Percentiles rank a stretch among this genome's conserved stretches.
Evolutionary conservation across 2,888 invertebrate species (phyloP).

Genomic region (Tupiocoris notatus): DNA sequence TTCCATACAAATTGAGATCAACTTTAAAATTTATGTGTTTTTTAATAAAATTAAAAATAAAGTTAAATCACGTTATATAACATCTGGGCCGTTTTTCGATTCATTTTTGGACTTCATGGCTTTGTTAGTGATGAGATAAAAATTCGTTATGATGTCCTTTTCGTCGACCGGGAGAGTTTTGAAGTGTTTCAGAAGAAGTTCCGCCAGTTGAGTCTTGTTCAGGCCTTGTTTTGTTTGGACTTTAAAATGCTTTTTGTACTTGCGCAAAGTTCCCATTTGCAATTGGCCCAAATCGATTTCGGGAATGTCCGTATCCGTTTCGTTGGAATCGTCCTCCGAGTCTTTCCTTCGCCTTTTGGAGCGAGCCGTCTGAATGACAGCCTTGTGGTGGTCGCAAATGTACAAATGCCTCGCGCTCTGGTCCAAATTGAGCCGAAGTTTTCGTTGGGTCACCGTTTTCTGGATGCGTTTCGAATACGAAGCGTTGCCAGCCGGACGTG

Average conservation of each 20-base stretch:
- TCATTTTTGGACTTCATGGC: constrained; percentile 55
- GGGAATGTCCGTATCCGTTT: constrained; percentile 85
- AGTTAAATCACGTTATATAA: constrained; percentile 29
- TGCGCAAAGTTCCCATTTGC: constrained; percentile 87
- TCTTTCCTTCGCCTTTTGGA: constrained; percentile 88
- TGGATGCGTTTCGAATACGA: constrained; percentile 96
- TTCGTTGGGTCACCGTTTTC: constrained; percentile 88
- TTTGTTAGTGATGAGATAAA: constrained; percentile 72
- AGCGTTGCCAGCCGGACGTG: constrained; percentile 87
- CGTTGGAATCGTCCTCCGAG: constrained; percentile 91
- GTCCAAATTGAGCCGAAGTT: constrained; percentile 85
- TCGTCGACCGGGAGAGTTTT: constrained; percentile 91
- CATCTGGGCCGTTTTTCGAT: constrained; percentile 66
- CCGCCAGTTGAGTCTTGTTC: constrained; percentile 93
- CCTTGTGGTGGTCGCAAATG: constrained; percentile 95
- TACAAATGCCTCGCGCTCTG: constrained; percentile 85
- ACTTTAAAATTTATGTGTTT: neutral
- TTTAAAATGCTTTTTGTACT: constrained; percentile 93
- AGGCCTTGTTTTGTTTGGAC: constrained; percentile 86
- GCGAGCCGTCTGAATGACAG: constrained; percentile 92
- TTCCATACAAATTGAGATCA: neutral
- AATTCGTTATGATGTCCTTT: constrained; percentile 90
- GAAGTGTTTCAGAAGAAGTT: constrained; percentile 93
- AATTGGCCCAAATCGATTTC: constrained; percentile 92
- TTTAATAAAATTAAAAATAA: constrained; percentile 18